These are phyloP conservation scores for Buceros bicornis DNA, from an alignment of 2,797 vertebrate genomes.

Conservation along the genomic window DNA sequence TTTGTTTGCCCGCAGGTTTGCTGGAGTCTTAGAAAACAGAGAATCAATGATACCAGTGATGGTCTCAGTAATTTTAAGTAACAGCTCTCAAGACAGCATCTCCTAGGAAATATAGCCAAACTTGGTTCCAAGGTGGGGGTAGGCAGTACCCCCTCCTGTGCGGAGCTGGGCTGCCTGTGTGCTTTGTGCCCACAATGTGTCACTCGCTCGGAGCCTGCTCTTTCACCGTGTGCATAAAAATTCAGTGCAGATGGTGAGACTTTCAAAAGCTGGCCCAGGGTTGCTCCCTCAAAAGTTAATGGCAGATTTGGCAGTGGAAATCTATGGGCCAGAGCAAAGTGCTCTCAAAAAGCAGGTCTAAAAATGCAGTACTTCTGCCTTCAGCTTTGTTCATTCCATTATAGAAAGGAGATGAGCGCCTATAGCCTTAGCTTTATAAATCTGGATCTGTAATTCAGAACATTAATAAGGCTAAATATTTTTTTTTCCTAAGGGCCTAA, in stretches of 20 bases:
- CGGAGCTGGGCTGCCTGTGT: not conserved
- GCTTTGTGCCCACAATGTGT: not conserved
- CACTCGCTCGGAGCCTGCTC: not conserved
- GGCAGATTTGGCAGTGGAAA: not conserved
- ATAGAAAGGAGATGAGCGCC: slow-evolving; percentile 3
- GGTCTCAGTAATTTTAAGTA: not conserved
- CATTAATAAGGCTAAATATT: slow-evolving; percentile 39
- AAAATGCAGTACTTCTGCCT: slow-evolving; percentile 38
- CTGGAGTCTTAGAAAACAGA: not conserved
- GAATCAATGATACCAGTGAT: not conserved
- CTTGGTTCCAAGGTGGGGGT: not conserved
- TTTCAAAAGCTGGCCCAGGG: not conserved
- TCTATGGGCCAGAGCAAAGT: not conserved
- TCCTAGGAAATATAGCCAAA: not conserved
- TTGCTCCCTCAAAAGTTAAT: not conserved
- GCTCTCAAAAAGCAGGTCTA: slow-evolving; percentile 2
- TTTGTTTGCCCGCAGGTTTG: not conserved
- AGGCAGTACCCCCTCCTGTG: not conserved
- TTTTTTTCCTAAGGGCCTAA: not conserved
- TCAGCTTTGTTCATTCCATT: slow-evolving; percentile 30
- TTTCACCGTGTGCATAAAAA: not conserved
- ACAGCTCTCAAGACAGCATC: not conserved
- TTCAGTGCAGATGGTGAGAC: not conserved
- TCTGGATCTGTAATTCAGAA: slow-evolving; percentile 63
- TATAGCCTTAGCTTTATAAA: slow-evolving; percentile 36